Evolutionary conservation across 1,140 invertebrate species (phyloP).

Genomic region (Scaptomyza pallida): DNA sequence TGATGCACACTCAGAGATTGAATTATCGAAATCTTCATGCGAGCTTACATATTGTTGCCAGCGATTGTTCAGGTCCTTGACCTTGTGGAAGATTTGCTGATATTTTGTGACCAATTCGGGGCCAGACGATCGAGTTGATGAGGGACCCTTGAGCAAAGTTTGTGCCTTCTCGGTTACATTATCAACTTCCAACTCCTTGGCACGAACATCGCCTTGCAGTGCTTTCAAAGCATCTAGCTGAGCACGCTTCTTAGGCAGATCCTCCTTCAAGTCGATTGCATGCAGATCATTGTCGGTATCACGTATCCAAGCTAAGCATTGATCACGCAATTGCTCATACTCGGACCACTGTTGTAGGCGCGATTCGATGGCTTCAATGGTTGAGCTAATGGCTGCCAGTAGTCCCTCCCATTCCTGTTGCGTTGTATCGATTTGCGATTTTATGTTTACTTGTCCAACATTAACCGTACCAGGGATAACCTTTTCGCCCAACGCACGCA

Average conservation of each 20-base stretch:
- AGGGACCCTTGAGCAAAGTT: constrained; percentile 89
- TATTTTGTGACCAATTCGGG: constrained; percentile 95
- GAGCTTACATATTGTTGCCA: constrained; percentile 96
- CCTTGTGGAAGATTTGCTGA: constrained; percentile 94
- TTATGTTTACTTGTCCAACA: constrained; percentile 93
- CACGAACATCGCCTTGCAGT: constrained; percentile 94
- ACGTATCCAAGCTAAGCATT: constrained; percentile 94
- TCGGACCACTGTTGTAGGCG: constrained; percentile 96
- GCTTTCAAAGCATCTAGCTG: constrained; percentile 91
- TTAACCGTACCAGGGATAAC: constrained; percentile 95
- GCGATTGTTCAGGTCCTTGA: constrained; percentile 94
- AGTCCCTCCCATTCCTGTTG: constrained; percentile 96
- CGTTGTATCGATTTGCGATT: constrained; percentile 92
- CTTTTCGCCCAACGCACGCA: constrained; percentile 92
- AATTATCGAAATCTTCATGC: constrained; percentile 94
- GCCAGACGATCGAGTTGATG: constrained; percentile 87
- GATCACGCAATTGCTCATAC: constrained; percentile 94
- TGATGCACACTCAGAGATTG: constrained; percentile 90
- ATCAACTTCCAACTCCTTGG: constrained; percentile 97
- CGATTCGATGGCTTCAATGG: constrained; percentile 90
- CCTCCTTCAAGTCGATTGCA: constrained; percentile 94
- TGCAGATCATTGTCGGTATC: constrained; percentile 94
- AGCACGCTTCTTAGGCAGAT: constrained; percentile 91
- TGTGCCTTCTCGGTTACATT: constrained; percentile 95
- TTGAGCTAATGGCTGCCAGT: constrained; percentile 89